Evolutionary conservation across 1,140 invertebrate genomes (phyloP).

Genomic region (Penaeus chinensis): DNA sequence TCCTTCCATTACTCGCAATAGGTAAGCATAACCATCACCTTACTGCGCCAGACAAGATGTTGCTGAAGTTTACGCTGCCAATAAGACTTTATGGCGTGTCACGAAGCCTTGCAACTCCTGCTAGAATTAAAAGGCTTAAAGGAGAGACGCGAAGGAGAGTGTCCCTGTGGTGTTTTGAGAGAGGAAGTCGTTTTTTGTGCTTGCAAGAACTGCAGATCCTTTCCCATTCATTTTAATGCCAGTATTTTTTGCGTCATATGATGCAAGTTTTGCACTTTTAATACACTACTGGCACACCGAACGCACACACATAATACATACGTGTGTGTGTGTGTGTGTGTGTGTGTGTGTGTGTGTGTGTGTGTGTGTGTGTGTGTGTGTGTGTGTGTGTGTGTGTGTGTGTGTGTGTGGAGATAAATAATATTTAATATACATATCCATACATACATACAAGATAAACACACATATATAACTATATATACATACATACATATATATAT

Average conservation of each 20-base stretch:
- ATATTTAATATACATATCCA: neutral
- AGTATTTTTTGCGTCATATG: neutral
- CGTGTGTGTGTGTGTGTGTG: neutral
- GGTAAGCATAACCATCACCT: no score
- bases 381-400: constrained; percentile 16
- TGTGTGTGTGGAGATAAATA: neutral
- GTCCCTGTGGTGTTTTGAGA: no score
- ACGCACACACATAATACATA: neutral
- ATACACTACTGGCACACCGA: neutral
- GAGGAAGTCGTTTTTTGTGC: no score
- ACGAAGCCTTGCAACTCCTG: no score
- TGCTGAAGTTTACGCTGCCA: no score
- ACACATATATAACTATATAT: neutral
- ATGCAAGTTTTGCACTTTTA: neutral
- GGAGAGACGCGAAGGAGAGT: no score
- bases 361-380: constrained; percentile 8
- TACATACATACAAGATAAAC: neutral
- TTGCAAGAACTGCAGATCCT: no score
- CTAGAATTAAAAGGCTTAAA: no score
- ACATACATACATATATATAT: constrained; percentile 3
- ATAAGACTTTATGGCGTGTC: no score
- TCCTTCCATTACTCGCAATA: no score
- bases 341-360: constrained; percentile 5
- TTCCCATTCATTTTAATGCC: no score
- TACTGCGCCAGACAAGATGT: no score